A percentile compares a stretch with the other conserved stretches of the same genome.
Evolutionary conservation across 2,888 invertebrate genomes (phyloP).

Genomic region (Melieria crassipennis): DNA sequence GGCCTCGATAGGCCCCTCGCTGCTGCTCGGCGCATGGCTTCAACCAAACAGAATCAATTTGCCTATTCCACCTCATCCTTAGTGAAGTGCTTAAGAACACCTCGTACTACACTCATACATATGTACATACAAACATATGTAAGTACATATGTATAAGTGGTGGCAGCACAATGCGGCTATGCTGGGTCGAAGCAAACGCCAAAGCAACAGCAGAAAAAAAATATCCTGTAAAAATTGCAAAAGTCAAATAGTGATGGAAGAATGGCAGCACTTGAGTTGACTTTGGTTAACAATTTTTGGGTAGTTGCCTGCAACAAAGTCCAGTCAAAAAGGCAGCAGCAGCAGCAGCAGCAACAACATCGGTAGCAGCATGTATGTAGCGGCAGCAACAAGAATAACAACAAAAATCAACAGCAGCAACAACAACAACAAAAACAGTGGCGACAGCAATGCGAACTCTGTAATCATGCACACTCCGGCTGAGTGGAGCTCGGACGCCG

Average conservation of each 20-base stretch:
- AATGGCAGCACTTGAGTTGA: slow-evolving; percentile 27
- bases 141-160: slow-evolving; percentile 4
- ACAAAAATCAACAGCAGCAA: not conserved
- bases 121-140: slow-evolving; percentile 4
- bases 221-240: slow-evolving; percentile 22
- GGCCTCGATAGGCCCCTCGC: too few species aligned
- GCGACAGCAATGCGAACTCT: not conserved
- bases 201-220: slow-evolving; percentile 2
- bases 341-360: slow-evolving; percentile 12
- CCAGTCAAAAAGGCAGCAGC: slow-evolving; percentile 5
- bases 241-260: slow-evolving; percentile 34
- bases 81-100: too few species aligned
- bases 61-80: too few species aligned
- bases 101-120: not conserved
- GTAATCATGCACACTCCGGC: too few species aligned
- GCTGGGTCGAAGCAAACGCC: slow-evolving; percentile 1
- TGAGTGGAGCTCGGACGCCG: not conserved
- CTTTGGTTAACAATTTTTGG: slow-evolving; percentile 9
- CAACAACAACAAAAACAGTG: slow-evolving; percentile 1
- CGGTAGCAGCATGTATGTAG: not conserved
- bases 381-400: slow-evolving; percentile 2
- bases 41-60: too few species aligned
- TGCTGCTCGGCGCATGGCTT: too few species aligned
- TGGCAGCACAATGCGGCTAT: slow-evolving; percentile 4
- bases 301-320: slow-evolving; percentile 26